Percentiles rank a stretch among this genome's conserved stretches.
These are phyloP conservation scores for Astyanax mexicanus DNA, from an alignment of 2,797 vertebrate species.

Conservation along the genomic window DNA sequence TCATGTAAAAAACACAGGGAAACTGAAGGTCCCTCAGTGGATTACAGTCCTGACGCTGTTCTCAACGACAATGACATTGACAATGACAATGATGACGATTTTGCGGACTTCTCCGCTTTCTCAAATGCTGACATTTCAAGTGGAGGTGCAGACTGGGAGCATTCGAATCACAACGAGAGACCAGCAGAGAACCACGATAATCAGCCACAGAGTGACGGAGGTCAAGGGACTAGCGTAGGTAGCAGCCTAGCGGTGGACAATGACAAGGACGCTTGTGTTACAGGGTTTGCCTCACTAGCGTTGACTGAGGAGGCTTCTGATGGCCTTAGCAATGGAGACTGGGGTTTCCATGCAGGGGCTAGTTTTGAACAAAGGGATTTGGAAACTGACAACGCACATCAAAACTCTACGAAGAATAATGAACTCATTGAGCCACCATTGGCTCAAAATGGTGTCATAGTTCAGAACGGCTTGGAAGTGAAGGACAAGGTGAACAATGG, in stretches of 20 bases:
- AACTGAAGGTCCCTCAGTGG: conserved; percentile 56
- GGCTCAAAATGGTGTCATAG: conserved; percentile 55
- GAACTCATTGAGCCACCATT: conserved; percentile 3
- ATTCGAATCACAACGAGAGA: conserved; percentile 14
- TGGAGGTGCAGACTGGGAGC: conserved; percentile 49
- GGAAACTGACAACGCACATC: conserved; percentile 42
- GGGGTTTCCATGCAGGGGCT: conserved; percentile 52
- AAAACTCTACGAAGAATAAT: conserved; percentile 14
- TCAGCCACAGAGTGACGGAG: conserved; percentile 53
- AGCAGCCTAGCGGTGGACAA: conserved; percentile 61
- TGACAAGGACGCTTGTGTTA: conserved; percentile 61
- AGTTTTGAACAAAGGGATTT: conserved; percentile 60
- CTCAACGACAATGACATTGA: conserved; percentile 30
- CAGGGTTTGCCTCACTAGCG: conserved; percentile 41
- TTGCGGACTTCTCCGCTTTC: conserved; percentile 91
- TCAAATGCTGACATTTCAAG: conserved; percentile 69
- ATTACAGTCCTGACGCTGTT: conserved; percentile 52
- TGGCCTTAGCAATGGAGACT: conserved; percentile 64
- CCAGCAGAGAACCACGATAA: conserved; percentile 40
- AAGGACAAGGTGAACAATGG: conserved; percentile 47
- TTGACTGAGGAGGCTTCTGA: conserved; percentile 35
- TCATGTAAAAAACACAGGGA: conserved; percentile 60
- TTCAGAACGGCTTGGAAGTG: conserved; percentile 48
- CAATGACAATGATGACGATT: conserved; percentile 72
- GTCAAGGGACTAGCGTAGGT: conserved; percentile 61